Base-by-base conservation (phyloP, 2,113 vertebrate species). In the Eurypyga helias region DNA sequence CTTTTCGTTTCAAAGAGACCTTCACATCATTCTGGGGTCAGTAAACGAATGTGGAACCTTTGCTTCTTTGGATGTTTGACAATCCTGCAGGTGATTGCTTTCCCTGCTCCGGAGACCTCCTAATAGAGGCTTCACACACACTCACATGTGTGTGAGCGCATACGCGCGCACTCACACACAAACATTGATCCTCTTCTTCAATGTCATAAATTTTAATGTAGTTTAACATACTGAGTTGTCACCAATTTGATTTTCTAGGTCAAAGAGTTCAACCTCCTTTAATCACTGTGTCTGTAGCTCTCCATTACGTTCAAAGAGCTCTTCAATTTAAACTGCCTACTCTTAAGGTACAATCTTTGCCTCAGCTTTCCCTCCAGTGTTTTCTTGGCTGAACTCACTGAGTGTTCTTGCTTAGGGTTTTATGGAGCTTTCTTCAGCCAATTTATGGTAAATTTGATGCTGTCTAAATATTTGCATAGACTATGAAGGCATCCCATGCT, bases 121-220 rank as follows among this genome's bases (percentile, higher is more conserved):
- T 86, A 75, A 87, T 80, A 84, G 26, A 28, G 67, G 36, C 31
- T 95, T 86, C 84, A 55, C 25, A 75, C 48, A 54, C 48, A n/a
- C 28, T 17, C 25, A 43, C 73, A 51, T 43, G 28, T 31, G 7
- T 1, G 15, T 7, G 3, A 4, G 6, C 6, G 28, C 66, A 61
- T 49, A 36, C 23, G 45, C 34, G 70, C 2, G 15, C 14, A 45
- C 28, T 20, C 46, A 76, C 28, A 66, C 73, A 89, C 75, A 71
- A 33, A 82, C 72, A 97, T 97, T 83, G 97, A 97, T 95, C 62
- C 28, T 82, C 61, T 85, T 62, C 82, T 91, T 94, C 90, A 75
- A 41, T 92, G 95, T 41, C 96, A 95, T 95, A 94, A 75, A 94
- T 96, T 97, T 97, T 97, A 97, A 97, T 97, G 96, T 67, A 96